Percentiles rank a stretch among this genome's conserved stretches.
These are phyloP conservation scores for Watersipora subatra DNA, from an alignment of 1,140 invertebrate species.

Conservation along the genomic window DNA sequence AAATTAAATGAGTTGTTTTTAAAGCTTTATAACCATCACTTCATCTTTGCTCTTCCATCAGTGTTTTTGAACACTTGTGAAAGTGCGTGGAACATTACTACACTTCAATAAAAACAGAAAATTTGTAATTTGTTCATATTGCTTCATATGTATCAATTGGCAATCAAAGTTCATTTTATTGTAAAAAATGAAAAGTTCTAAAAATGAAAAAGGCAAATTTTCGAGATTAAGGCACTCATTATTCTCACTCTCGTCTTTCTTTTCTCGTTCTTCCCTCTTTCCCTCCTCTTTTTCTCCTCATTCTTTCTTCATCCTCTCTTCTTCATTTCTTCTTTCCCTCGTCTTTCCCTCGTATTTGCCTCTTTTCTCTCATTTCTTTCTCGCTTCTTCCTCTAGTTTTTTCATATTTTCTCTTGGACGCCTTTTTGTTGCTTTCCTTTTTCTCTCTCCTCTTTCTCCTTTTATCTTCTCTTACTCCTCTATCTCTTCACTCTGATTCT, in stretches of 20 bases:
- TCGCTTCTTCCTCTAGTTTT: not conserved
- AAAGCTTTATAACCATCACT: no score
- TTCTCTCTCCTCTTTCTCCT: not conserved
- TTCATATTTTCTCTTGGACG: not conserved
- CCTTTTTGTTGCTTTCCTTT: not conserved
- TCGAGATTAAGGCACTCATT: no score
- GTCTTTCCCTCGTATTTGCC: not conserved
- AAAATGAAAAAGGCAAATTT: no score
- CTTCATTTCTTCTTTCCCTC: not conserved
- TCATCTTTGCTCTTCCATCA: no score
- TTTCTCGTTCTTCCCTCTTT: not conserved
- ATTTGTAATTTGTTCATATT: no score
- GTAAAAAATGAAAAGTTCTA: no score
- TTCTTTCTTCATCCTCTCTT: not conserved
- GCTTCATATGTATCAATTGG: no score
- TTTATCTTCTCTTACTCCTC: not conserved
- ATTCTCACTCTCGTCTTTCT: not conserved
- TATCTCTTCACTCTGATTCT: not conserved
- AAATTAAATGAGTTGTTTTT: no score
- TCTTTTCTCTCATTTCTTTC: not conserved
- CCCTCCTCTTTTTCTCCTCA: not conserved
- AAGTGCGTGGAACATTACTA: no score
- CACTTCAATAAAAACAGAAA: no score
- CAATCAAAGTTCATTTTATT: no score
- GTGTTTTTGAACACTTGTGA: no score